Evolutionary conservation across 2,113 vertebrate species (phyloP).

Genomic region (Tamias sibiricus): DNA sequence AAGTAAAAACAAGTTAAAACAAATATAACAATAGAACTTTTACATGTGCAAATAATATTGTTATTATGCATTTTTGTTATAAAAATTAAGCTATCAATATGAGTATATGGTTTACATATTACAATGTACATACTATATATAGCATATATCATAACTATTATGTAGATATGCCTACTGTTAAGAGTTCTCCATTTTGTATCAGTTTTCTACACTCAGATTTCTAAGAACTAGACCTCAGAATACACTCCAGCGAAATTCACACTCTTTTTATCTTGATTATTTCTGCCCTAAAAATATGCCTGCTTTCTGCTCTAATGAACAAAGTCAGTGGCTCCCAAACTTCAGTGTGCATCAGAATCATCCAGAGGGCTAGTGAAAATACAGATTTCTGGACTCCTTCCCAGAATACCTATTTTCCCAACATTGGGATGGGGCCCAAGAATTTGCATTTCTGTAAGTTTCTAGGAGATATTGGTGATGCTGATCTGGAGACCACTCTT

Average conservation of each 20-base stretch:
- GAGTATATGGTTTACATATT: not conserved
- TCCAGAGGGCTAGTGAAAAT: not conserved
- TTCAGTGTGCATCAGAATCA: not conserved
- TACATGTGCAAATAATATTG: not conserved
- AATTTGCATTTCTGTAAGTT: not conserved
- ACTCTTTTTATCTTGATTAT: not conserved
- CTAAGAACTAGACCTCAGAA: not conserved
- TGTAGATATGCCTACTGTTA: not conserved
- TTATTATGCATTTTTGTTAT: not conserved
- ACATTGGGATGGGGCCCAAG: not conserved
- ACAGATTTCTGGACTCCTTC: not conserved
- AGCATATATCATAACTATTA: not conserved
- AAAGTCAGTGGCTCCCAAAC: not conserved
- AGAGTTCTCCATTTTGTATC: slow-evolving; percentile 32
- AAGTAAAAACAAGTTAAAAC: slow-evolving; percentile 53
- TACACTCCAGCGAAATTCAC: not conserved
- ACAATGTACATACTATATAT: not conserved
- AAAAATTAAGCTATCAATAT: slow-evolving; percentile 1
- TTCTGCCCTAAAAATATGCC: not conserved
- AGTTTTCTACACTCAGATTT: not conserved
- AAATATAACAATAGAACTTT: slow-evolving; percentile 18
- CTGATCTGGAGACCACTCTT: not conserved
- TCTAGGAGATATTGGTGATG: not conserved
- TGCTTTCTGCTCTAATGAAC: not conserved
- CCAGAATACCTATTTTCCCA: not conserved